Base-by-base conservation (phyloP, 2,797 vertebrate genomes). In the Alcedo atthis region DNA sequence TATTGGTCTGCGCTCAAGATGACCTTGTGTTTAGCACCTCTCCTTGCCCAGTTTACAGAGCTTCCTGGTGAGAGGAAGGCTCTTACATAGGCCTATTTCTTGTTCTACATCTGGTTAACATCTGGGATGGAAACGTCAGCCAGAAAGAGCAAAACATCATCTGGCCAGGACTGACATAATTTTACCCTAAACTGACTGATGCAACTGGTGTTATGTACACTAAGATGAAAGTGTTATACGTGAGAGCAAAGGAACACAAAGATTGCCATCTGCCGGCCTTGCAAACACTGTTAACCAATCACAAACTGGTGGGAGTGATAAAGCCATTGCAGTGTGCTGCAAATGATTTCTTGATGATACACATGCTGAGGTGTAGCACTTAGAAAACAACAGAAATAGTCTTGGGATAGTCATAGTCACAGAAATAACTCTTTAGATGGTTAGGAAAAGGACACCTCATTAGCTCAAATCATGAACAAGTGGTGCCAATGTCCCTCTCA, bases 61-160 rank as follows among this genome's bases (percentile, higher is more conserved):
- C 58, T 91, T 92, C 49, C 67, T 57, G 69, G 74, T 76, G 88
- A 83, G 87, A 81, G 35, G 48, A 84, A 55, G 20, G 33, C 75
- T 94, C 35, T 87, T 63, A 37, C 67, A 80, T 58, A 74, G 74
- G 69, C 67, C 51, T 16, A 45, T 61, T 90, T 81, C 67, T 92
- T 91, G 20, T 76, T 80, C 78, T 69, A 67, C 85, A 66, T 96
- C 85, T 96, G 94, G 42, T 85, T 93, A 87, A 91, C 94, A 95
- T 93, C 93, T 94, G 90, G 51, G 32, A 42, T 91, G 54, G 61
- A 94, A 82, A 55, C 9, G 2, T 75, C 85, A 91, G 83, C 53
- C 33, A 63, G 67, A 40, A 62, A 94, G 79, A 89, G 35, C 57
- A 87, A 92, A 94, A 93, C 45, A 64, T 87, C 74, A 90, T 86